Conservation (phyloP, 2,888 invertebrate genomes). For the Leucozona laternaria region DNA sequence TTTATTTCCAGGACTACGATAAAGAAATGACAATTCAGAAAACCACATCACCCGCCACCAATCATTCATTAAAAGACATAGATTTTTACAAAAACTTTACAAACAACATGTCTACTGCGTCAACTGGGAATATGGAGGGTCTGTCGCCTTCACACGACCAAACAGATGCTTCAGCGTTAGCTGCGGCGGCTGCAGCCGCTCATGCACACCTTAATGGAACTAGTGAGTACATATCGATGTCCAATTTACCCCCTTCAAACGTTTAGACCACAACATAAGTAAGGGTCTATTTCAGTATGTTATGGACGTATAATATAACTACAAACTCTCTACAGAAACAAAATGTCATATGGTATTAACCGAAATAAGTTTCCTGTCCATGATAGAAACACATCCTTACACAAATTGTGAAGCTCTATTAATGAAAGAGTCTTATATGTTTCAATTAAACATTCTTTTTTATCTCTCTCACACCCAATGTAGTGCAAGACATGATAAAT, state of each 20-base stretch:
- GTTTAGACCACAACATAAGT: slow-evolving; percentile 11
- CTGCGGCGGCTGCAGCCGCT: slow-evolving; percentile 84
- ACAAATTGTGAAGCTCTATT: slow-evolving; percentile 47
- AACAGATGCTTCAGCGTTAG: slow-evolving; percentile 83
- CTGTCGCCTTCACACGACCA: slow-evolving; percentile 79
- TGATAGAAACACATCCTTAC: slow-evolving; percentile 41
- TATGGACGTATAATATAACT: not conserved
- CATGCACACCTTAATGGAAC: slow-evolving; percentile 87
- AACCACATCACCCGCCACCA: slow-evolving; percentile 80
- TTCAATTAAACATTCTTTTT: slow-evolving; percentile 44
- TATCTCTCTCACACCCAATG: slow-evolving; percentile 37
- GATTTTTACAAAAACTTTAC: slow-evolving; percentile 83
- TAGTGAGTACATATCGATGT: slow-evolving; percentile 86
- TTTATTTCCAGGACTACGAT: slow-evolving; percentile 81
- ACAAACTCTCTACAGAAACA: not conserved
- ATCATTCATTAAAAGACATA: slow-evolving; percentile 79
- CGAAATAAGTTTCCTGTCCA: slow-evolving; percentile 32
- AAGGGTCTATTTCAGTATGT: slow-evolving; percentile 6
- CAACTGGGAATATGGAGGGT: slow-evolving; percentile 66
- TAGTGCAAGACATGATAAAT: slow-evolving; percentile 84
- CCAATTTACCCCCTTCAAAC: slow-evolving; percentile 77
- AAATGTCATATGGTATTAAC: not conserved
- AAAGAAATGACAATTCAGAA: slow-evolving; percentile 82
- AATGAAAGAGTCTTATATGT: slow-evolving; percentile 52
- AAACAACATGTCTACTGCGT: slow-evolving; percentile 79